A percentile compares a stretch with the other conserved stretches of the same genome.
Evolutionary conservation across 30 jellyfish, hydroid and myxozoan species (phyloP).

Genomic region (Morbakka virulenta): DNA sequence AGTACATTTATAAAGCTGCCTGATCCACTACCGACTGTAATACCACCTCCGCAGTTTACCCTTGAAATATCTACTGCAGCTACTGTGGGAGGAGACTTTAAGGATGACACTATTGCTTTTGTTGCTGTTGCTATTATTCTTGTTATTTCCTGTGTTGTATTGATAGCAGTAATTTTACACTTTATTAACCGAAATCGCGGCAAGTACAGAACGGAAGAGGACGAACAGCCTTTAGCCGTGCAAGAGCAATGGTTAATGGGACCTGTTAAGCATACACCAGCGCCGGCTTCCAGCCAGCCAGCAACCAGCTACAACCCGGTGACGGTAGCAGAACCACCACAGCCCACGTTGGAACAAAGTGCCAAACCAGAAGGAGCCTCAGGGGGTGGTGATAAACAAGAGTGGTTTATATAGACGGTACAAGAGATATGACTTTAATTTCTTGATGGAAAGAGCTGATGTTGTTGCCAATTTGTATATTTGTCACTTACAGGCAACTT

Average conservation of each 20-base stretch:
- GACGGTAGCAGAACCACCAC: background rate
- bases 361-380: conserved; percentile 4
- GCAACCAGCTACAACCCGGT: background rate
- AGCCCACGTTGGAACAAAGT: conserved; percentile 1
- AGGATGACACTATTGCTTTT: conserved; percentile 20
- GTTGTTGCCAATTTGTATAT: too few relatives aligned
- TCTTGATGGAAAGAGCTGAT: too few relatives aligned
- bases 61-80: conserved; percentile 56
- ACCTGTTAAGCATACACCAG: conserved; percentile 5
- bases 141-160: conserved; percentile 15
- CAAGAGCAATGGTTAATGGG: conserved; percentile 5
- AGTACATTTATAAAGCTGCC: conserved; percentile 40
- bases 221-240: conserved; percentile 32
- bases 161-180: conserved; percentile 33
- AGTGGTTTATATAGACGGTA: conserved; percentile 44
- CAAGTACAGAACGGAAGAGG: conserved; percentile 59
- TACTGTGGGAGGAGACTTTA: conserved; percentile 53
- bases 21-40: conserved; percentile 58
- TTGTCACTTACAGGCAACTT: too few relatives aligned
- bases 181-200: conserved; percentile 36
- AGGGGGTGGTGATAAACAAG: conserved; percentile 34
- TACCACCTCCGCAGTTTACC: conserved; percentile 69
- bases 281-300: conserved; percentile 35
- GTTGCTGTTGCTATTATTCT: conserved; percentile 34
- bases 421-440: too few relatives aligned